A percentile compares a stretch with the other conserved stretches of the same genome.
phyloP scores from a whole-genome alignment of 1,140 invertebrate genomes.

The Aphidius ervi region DNA sequence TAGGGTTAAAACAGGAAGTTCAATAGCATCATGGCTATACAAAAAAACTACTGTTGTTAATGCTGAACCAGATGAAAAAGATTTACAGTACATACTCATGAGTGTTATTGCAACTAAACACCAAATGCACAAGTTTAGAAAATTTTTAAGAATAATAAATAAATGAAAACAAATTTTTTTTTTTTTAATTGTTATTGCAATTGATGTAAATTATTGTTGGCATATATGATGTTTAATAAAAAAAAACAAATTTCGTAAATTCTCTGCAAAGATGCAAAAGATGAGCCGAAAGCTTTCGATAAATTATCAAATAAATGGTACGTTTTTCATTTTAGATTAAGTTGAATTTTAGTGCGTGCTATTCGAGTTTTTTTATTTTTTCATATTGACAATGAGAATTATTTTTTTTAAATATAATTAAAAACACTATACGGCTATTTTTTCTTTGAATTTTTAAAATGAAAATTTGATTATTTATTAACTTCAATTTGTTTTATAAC shows the following conservation, averaged over 20 bases:
- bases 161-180: conserved; percentile 1
- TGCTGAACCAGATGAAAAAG: conserved; percentile 51
- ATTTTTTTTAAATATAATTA: no score
- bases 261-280: conserved; percentile 14
- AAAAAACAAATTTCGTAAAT: not conserved
- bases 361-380: conserved; percentile 12
- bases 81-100: conserved; percentile 55
- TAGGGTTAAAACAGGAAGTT: conserved; percentile 59
- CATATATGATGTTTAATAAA: conserved; percentile 15
- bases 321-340: conserved; percentile 16
- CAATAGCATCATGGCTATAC: conserved; percentile 65
- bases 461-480: no score
- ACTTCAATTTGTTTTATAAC: no score
- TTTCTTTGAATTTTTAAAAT: no score
- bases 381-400: not conserved
- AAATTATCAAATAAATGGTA: conserved; percentile 24
- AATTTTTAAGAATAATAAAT: conserved; percentile 38
- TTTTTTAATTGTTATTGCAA: not conserved
- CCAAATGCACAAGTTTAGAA: conserved; percentile 60
- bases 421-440: no score
- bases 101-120: conserved; percentile 59
- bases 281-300: conserved; percentile 13
- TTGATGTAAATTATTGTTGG: not conserved
- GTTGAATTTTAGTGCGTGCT: conserved; percentile 2
- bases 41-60: conserved; percentile 64